Percentiles rank a stretch among this genome's conserved stretches.
These are phyloP conservation scores for Epinotia demarniana DNA, from an alignment of 2,888 invertebrate species.

Conservation along the genomic window DNA sequence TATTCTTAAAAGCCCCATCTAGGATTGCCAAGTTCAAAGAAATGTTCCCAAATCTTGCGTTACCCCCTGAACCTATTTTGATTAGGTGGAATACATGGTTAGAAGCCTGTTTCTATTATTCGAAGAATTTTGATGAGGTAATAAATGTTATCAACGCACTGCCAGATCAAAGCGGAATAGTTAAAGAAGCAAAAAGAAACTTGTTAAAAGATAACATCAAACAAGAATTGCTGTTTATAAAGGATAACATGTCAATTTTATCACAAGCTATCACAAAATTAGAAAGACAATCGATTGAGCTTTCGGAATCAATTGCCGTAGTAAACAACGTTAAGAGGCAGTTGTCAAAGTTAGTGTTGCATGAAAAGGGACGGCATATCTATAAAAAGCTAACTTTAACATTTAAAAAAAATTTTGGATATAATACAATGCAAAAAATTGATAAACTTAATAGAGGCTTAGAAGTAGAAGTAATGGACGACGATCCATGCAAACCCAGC, in stretches of 20 bases:
- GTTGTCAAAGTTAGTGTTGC: slow-evolving; percentile 10
- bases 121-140: slow-evolving; percentile 5
- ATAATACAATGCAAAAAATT: background rate
- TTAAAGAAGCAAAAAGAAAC: slow-evolving; percentile 11
- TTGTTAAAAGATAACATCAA: slow-evolving; percentile 7
- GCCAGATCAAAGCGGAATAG: slow-evolving; percentile 9
- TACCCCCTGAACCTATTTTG: slow-evolving; percentile 12
- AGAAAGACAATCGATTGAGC: slow-evolving; percentile 5
- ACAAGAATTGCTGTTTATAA: slow-evolving; percentile 4
- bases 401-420: slow-evolving; percentile 6
- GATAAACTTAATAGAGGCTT: slow-evolving; percentile 5
- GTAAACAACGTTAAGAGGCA: slow-evolving; percentile 7
- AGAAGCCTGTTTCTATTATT: slow-evolving; percentile 9
- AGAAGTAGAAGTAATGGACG: slow-evolving; percentile 15
- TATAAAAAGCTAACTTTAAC: slow-evolving; percentile 10
- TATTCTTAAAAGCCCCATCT: slow-evolving; percentile 8
- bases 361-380: slow-evolving; percentile 11
- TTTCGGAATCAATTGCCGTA: slow-evolving; percentile 7
- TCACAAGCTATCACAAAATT: slow-evolving; percentile 3
- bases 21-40: slow-evolving; percentile 25
- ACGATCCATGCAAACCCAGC: slow-evolving; percentile 14
- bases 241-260: slow-evolving; percentile 8
- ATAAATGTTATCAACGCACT: slow-evolving; percentile 12
- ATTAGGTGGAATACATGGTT: slow-evolving; percentile 21
- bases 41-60: slow-evolving; percentile 10